Evolutionary conservation across 1,140 invertebrate species (phyloP), one percentile per base, ranked within the genome.

Genomic region (Drosophila orosa): DNA sequence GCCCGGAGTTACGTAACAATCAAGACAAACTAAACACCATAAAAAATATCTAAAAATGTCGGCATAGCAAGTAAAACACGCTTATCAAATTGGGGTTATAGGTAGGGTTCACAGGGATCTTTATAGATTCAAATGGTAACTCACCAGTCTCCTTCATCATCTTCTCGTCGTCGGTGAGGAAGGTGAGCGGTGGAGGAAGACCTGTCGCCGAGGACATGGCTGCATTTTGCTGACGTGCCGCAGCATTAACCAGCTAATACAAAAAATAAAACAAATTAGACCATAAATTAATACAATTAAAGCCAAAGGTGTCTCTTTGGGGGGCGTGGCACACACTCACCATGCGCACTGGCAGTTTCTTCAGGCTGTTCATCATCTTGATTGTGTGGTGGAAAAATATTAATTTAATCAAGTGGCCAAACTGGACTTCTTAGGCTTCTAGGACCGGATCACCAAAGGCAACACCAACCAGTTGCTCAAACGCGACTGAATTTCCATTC

Each of bases 121-220:
- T 29, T 17, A n/a, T 44, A 19, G 4, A n/a, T 15, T 42, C 3
- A n/a, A 15, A 13, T 2, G 25, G 13, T 31, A 71, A 84, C 91
- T 93, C 93, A 96, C 96, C 95, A 83, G 95, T 95, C 90, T 96
- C 95, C 93, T 95, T 96, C 95, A 97, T 96, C 83, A 95, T 94
- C 35, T 93, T 78, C 93, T 97, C 96, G 92, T 97, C 96, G 52
- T 96, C 95, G n/a, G 95, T 95, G 57, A 96, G 93, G 54, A 94
- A 90, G 17, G 95, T 95, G 52, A 96, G 83, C 37, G 95, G 95
- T 63, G 91, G 85, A 7, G 89, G 89, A 47, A 90, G 72, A 22
- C 83, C 83, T 15, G 74, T 40, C 42, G 75, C 71, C 22, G 74
- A 90, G 72, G 83, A 83, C 84, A 90, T 91, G 8, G 80, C 63